Conservation (phyloP, 1,140 invertebrate species). For the Zaprionus camerounensis region DNA sequence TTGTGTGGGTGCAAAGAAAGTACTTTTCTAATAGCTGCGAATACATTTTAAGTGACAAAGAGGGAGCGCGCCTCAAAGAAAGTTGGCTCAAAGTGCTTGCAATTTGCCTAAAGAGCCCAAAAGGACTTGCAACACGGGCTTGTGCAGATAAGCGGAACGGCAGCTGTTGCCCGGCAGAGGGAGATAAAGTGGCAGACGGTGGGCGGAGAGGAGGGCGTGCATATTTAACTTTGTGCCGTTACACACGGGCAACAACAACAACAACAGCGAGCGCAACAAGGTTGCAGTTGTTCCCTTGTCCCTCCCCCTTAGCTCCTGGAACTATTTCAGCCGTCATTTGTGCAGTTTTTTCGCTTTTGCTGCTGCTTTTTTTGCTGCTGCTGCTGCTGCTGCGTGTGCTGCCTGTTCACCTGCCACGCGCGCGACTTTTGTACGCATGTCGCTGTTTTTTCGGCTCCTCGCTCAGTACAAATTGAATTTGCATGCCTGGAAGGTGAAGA, state of each 20-base stretch:
- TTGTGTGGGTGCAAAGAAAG: neutral
- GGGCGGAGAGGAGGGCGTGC: conserved; percentile 20
- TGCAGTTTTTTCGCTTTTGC: conserved; percentile 13
- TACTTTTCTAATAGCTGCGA: neutral
- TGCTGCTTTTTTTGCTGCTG: conserved; percentile 16
- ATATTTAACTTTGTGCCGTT: conserved; percentile 59
- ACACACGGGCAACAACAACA: conserved; percentile 25
- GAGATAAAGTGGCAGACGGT: neutral
- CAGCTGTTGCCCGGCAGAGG: conserved; percentile 46
- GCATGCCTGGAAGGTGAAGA: conserved; percentile 70
- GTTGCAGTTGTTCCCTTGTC: conserved; percentile 19
- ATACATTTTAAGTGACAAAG: conserved; percentile 1
- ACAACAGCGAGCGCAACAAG: conserved; percentile 23
- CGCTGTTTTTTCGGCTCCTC: conserved; percentile 44
- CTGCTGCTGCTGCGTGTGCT: neutral
- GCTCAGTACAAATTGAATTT: conserved; percentile 72
- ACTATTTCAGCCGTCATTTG: conserved; percentile 74
- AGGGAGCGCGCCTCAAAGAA: conserved; percentile 45
- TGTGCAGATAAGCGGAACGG: conserved; percentile 61
- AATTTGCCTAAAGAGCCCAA: conserved; percentile 60
- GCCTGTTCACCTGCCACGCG: conserved; percentile 63
- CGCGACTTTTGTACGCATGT: conserved; percentile 75
- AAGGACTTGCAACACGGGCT: conserved; percentile 53
- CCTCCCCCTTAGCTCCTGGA: conserved; percentile 18
- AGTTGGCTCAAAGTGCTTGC: conserved; percentile 50